A percentile compares a stretch with the other conserved stretches of the same genome.
Conservation (phyloP, 92 coral and sea anemone species). For the Pocillopora meandrina region DNA sequence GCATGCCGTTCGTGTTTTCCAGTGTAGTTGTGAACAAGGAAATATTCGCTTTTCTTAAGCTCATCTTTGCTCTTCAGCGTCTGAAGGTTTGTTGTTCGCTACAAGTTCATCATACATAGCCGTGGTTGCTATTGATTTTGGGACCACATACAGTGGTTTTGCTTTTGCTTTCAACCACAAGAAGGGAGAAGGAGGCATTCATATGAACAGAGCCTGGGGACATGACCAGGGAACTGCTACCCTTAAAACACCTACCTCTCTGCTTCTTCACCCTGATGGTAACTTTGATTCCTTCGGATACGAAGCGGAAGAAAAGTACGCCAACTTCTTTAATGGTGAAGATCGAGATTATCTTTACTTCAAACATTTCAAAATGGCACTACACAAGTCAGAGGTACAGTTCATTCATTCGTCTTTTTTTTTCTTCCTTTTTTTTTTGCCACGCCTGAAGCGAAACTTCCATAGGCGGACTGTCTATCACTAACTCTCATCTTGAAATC, state of each 20-base stretch:
- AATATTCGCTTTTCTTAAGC: background rate
- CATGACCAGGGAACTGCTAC: conserved; percentile 12
- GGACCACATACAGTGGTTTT: background rate
- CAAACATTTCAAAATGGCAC: no score
- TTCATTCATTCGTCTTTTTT: background rate
- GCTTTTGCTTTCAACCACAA: conserved; percentile 42
- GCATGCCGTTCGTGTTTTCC: no score
- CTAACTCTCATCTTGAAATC: no score
- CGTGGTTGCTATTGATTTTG: conserved; percentile 47
- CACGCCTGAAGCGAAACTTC: background rate
- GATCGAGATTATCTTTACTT: background rate
- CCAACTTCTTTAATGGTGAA: conserved; percentile 14
- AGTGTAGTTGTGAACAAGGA: no score
- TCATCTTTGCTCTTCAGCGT: background rate
- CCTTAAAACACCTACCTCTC: background rate
- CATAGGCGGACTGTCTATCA: no score
- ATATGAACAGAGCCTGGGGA: conserved; percentile 48
- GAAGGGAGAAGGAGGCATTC: conserved; percentile 45
- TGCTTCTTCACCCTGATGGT: conserved; percentile 28
- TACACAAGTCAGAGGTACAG: conserved; percentile 34
- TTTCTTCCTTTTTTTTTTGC: no score
- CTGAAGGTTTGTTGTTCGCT: conserved; percentile 4
- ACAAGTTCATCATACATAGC: conserved; percentile 25
- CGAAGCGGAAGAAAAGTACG: background rate
- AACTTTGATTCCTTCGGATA: conserved; percentile 36